Evolutionary conservation across 2,888 invertebrate genomes (phyloP), one percentile per base, ranked within the genome.

Genomic region (Parnassius glacialis): DNA sequence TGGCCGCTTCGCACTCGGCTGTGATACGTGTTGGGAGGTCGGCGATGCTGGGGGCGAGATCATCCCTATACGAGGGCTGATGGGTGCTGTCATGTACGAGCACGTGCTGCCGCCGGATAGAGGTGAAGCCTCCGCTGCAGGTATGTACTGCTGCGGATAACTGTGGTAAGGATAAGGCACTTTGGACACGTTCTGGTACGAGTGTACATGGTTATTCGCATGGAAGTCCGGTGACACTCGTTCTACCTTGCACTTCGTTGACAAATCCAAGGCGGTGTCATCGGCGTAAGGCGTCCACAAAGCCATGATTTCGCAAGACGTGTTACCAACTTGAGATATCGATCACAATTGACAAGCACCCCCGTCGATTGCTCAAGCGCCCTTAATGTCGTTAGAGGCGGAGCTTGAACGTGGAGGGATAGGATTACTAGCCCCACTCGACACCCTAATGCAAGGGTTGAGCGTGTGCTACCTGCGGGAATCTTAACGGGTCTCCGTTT

Each of bases 231-330:
- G 64, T 68, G 76, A 16, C 68, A 74, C 9, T 25, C 70, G 79
- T 61, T 64, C 65, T 13, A 60, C 44, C 56, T 66, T 69, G 57
- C 69, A 68, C 65, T 70, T 72, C 64, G 80, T 82, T n/a, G 79
- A 71, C 51, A 87, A 68, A 61, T 87, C 86, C 64, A 86, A 55
- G 10, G 82, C 78, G 7, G 70, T 55, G 54, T 81, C 80, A 13
- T 83, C 84, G 10, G 75, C 80, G 76, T 86, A 87, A 2, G 87
- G 87, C n/a, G 81, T 85, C 87, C 87, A 87, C 42, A 88, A 74
- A 65, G 86, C 76, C 87, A 87, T 87, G 61, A 62, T 69, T 61
- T 16, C 10, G 25, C 13, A 42, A 5, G 13, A 43, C 45, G 62
- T 56, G 47, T 44, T 47, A 47, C 44, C 12, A 9, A 34, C 44